Base-by-base conservation (phyloP, 2,113 vertebrate species). In the Haemorhous mexicanus region DNA sequence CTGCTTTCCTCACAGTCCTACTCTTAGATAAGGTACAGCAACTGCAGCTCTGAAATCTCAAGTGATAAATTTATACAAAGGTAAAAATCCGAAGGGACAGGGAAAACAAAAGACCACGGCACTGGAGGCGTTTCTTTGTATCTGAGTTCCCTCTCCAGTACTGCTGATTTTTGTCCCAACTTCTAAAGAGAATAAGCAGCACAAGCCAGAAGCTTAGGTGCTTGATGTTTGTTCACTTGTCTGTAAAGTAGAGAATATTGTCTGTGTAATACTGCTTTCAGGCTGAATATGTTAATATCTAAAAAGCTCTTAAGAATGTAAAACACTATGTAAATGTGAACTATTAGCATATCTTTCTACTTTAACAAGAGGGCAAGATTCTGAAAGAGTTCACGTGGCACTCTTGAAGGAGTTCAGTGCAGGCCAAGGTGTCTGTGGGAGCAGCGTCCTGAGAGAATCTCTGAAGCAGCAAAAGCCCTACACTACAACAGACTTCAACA, bases 301-400 rank as follows among this genome's bases (percentile, higher is more conserved):
- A 13, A 56, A 88, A 93, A 85, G n/a, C 46, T 83, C 79, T 87
- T 43, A 87, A 93, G 70, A 82, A 73, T 69, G 78, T 33, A 85
- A 89, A 89, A 6, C 35, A 30, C 50, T 82, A 49, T 78, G 64
- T 81, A 92, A 89, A 93, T 89, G 30, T 44, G 28, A 76, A 61
- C 37, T 76, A 85, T 68, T 96, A 91, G 39, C 70, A 69, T 91
- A 49, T 12, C 24, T 90, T 87, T 93, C n/a, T 68, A 47, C 41
- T 87, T 79, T 9, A 78, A 24, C 26, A 53, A 32, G 62, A 61
- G 32, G 19, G 7, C 20, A 46, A 72, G 70, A 59, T 82, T 49
- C 43, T 79, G 35, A 49, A 56, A 28, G 52, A 61, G 52, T 59
- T 94, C 24, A 16, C 28, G 6, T 16, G 19, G 19, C 53, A 4